Evolutionary conservation across 2,113 vertebrate species (phyloP), one percentile per base, ranked within the genome.

Genomic region (Sorex araneus): DNA sequence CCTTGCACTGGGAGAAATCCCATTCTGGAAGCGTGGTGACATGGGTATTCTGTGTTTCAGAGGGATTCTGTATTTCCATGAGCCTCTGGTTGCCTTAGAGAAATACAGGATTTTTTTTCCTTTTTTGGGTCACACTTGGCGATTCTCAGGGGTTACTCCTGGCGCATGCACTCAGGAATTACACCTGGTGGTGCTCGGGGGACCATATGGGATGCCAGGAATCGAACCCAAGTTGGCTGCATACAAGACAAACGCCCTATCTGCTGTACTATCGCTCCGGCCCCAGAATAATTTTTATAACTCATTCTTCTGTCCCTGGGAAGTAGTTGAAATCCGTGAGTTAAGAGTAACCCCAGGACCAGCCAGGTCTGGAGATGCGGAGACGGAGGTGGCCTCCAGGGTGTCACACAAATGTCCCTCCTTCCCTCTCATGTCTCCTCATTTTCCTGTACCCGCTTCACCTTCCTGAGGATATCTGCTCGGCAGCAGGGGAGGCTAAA

Each of bases 241-340:
- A 54, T 54, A 12, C 9, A 54, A 54, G 18, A 19, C 54, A 54
- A 54, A 40, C 40, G 12, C 54, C 18, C 18, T 54, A 54, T 12
- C 54, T 2, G 15, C 54, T 54, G 54, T 54, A 12, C 12, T 54
- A 15, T 64, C 19, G 23, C 23, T 23, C 63, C 19, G 7, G 63
- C 27, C 63, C 21, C 34, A 71, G 34, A 23, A 23, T 34, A 16
- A 71, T 36, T 67, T 77, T 95, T 80, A 7, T 76, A 64, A 83
- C 11, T 69, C 12, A 18, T 73, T 69, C 32, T 86, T 70, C 77
- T 83, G 50, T 27, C 57, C 28, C 66, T 73, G 4, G 69, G 63
- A 92, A 94, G 80, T 66, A 50, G 83, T 74, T 90, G 75, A 95
- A 69, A 27, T 60, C 27, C 4, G 5, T 71, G 34, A 85, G 12